Conservation (phyloP, 2,888 invertebrate species). For the Cataglyphis cursor region DNA sequence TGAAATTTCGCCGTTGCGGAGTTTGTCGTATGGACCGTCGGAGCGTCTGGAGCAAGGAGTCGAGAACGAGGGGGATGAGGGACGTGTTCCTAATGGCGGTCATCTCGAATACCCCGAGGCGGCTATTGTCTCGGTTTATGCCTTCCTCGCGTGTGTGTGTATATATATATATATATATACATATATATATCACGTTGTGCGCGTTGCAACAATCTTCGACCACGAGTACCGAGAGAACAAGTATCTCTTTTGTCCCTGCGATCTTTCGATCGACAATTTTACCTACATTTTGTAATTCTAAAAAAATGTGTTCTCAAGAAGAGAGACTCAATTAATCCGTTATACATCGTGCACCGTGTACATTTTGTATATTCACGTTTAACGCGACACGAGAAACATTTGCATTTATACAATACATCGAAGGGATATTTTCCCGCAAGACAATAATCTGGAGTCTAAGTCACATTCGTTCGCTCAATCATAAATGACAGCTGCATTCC, state of each 20-base stretch:
- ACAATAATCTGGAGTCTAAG: neutral
- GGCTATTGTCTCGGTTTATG: constrained; percentile 83
- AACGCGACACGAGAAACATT: neutral
- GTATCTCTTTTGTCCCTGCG: neutral
- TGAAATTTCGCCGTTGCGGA: constrained; percentile 62
- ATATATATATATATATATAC: too few relatives aligned
- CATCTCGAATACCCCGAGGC: constrained; percentile 80
- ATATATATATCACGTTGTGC: constrained; percentile 41
- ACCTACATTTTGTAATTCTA: neutral
- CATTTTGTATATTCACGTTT: neutral
- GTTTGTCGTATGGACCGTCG: constrained; percentile 55
- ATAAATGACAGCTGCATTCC: constrained; percentile 30
- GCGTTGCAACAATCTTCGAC: constrained; percentile 53
- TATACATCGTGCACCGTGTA: neutral
- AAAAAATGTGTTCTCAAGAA: neutral
- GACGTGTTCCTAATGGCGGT: constrained; percentile 78
- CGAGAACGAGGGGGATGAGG: constrained; percentile 65
- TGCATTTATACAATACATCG: neutral
- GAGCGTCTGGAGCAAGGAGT: constrained; percentile 43
- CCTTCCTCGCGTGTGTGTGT: constrained; percentile 69
- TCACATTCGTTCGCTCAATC: constrained; percentile 9
- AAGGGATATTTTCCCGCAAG: constrained; percentile 3
- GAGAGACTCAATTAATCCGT: neutral
- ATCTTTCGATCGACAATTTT: constrained; percentile 22
- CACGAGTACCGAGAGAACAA: constrained; percentile 4